Conservation (phyloP, 2,888 invertebrate species). For the Hyalella azteca region DNA sequence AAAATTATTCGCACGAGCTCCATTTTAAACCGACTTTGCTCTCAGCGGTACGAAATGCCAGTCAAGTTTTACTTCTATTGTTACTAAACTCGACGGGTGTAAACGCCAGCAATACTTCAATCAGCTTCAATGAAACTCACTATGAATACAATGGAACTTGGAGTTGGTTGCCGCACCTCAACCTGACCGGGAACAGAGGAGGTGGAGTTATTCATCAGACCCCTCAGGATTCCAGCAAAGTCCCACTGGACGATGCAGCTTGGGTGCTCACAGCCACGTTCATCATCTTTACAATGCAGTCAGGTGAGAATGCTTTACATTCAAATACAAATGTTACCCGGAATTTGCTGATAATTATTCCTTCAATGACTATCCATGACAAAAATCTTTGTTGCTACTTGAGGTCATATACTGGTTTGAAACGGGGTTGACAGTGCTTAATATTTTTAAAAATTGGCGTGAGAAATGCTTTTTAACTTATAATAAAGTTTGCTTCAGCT, state of each 20-base stretch:
- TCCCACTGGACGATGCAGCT: constrained; percentile 74
- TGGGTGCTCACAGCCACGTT: constrained; percentile 84
- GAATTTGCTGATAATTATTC: not conserved
- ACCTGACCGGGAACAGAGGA: constrained; percentile 37
- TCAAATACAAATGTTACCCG: constrained; percentile 81
- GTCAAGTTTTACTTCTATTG: not conserved
- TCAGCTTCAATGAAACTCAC: not conserved
- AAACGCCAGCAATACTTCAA: not conserved
- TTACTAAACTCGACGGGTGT: not conserved
- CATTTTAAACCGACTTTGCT: not conserved
- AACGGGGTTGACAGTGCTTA: not conserved
- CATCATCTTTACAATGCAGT: constrained; percentile 87
- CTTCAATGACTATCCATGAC: not conserved
- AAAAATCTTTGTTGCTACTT: not conserved
- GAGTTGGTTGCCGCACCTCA: not conserved
- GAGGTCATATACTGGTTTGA: not conserved
- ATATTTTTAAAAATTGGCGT: not conserved
- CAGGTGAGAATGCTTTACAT: constrained; percentile 70
- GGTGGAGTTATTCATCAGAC: constrained; percentile 17
- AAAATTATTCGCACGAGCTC: not conserved
- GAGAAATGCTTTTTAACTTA: not conserved
- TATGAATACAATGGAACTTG: not conserved
- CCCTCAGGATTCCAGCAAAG: not conserved
- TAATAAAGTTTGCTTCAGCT: not conserved
- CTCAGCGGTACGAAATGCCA: not conserved